phyloP scores from a whole-genome alignment of 2,113 vertebrate genomes.

The Callorhinus ursinus region DNA sequence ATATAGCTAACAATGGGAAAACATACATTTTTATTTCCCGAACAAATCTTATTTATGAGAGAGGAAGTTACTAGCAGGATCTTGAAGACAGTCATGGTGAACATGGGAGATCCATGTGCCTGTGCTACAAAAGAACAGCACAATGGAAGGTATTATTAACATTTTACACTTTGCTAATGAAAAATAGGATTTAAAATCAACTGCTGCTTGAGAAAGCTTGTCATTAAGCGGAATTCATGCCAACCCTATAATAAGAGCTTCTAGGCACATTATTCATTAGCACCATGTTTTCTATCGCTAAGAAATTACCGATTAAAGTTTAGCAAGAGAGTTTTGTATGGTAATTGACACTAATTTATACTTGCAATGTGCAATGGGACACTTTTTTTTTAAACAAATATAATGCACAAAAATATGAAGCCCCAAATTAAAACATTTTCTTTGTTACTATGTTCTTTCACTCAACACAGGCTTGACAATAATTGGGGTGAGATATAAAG shows the following conservation, averaged over 20 bases:
- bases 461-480: neutral
- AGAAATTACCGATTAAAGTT: slow-evolving; percentile 74
- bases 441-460: neutral
- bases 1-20: slow-evolving; percentile 88
- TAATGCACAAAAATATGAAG: slow-evolving; percentile 46
- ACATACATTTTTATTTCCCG: slow-evolving; percentile 86
- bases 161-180: slow-evolving; percentile 76
- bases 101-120: slow-evolving; percentile 53
- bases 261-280: slow-evolving; percentile 70
- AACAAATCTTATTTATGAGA: slow-evolving; percentile 84
- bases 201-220: slow-evolving; percentile 70
- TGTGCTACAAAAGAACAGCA: slow-evolving; percentile 49
- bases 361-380: slow-evolving; percentile 43
- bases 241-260: slow-evolving; percentile 73
- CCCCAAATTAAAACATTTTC: slow-evolving; percentile 39
- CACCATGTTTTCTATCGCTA: slow-evolving; percentile 49
- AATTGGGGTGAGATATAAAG: neutral
- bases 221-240: slow-evolving; percentile 79
- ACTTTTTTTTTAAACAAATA: slow-evolving; percentile 36
- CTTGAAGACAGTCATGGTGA: slow-evolving; percentile 71
- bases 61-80: slow-evolving; percentile 72
- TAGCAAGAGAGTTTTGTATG: slow-evolving; percentile 55
- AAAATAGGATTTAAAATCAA: slow-evolving; percentile 82
- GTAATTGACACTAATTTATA: slow-evolving; percentile 71
- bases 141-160: slow-evolving; percentile 78